A percentile compares a stretch with the other conserved stretches of the same genome.
Conservation (phyloP, 1,140 invertebrate genomes). For the Euura lappo region DNA sequence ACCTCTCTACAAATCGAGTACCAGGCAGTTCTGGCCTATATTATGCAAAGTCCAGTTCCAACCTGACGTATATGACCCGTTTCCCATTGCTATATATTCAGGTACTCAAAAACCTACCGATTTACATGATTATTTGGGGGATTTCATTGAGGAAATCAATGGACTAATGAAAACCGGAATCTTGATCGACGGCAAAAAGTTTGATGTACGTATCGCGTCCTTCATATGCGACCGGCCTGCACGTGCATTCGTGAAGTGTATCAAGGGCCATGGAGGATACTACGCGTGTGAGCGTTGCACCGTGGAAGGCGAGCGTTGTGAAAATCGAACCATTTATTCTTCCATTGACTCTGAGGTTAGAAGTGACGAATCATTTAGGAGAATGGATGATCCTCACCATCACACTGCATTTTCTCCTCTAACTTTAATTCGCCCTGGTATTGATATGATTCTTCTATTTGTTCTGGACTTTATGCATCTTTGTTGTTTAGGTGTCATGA, state of each 20-base stretch:
- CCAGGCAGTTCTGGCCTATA: neutral
- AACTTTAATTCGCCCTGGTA: neutral
- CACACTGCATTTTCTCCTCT: constrained; percentile 10
- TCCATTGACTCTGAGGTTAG: constrained; percentile 15
- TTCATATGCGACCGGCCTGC: constrained; percentile 23
- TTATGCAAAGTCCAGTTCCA: neutral
- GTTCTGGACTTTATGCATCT: constrained; percentile 19
- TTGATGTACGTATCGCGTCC: neutral
- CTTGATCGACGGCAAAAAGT: neutral
- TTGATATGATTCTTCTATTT: constrained; percentile 11
- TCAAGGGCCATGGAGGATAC: constrained; percentile 18
- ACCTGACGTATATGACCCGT: too few relatives aligned
- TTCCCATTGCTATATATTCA: too few relatives aligned
- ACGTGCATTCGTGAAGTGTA: constrained; percentile 22
- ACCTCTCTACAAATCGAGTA: neutral
- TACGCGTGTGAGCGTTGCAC: constrained; percentile 23
- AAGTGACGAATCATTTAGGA: constrained; percentile 16
- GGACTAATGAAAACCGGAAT: too few relatives aligned
- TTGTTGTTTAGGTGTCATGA: too few relatives aligned
- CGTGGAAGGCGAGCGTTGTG: neutral
- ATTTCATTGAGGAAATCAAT: too few relatives aligned
- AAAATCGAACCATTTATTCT: neutral
- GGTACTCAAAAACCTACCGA: neutral
- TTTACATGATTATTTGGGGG: too few relatives aligned
- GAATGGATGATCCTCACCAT: constrained; percentile 14